Evolutionary conservation across 2,113 vertebrate species (phyloP), one percentile per base, ranked within the genome.

Genomic region (Montifringilla adamsi): DNA sequence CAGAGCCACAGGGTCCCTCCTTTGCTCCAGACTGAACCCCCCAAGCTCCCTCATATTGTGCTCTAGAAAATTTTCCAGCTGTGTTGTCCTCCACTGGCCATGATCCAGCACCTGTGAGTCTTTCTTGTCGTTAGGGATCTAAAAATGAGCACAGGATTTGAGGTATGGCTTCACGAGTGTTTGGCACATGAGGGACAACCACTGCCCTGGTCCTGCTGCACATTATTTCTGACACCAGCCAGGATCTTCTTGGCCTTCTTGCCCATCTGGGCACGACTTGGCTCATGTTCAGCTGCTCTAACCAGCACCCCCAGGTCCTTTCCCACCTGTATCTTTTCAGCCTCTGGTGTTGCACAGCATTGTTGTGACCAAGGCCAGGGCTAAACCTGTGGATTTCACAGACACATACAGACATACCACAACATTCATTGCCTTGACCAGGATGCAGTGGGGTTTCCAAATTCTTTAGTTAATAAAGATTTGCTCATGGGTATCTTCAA

Each of bases 81-180:
- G 5, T 7, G 4, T 20, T 31, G 3, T 9, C 14, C 17, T 66
- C 41, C 44, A 59, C 5, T 66, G 20, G 8, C 13, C 13, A 8
- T 5, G 2, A 12, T 39, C 10, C 26, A 69, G 7, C 41, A 43
- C 8, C 19, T 19, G 6, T 43, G 5, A 15, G 10, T 17, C 22
- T 22, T 30, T 35, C 14, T 15, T 47, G 7, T 44, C 11, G 1
- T 47, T 20, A 60, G 14, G 14, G 10, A 20, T 14, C 9, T 14
- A 35, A 30, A 75, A 76, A 5, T 4, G 6, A 62, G 4, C 26
- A 10, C 24, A 11, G 7, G 2, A 27, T 62, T 55, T 0, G 0
- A 83, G 17, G 16, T 27, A 21, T 0, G 2, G 14, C 17, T 16
- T 75, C n/a, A 31, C 13, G 44, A 60, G 10, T 41, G 5, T 9